Evolutionary conservation across 1,140 invertebrate genomes (phyloP).

Genomic region (Lordiphosa mommai): DNA sequence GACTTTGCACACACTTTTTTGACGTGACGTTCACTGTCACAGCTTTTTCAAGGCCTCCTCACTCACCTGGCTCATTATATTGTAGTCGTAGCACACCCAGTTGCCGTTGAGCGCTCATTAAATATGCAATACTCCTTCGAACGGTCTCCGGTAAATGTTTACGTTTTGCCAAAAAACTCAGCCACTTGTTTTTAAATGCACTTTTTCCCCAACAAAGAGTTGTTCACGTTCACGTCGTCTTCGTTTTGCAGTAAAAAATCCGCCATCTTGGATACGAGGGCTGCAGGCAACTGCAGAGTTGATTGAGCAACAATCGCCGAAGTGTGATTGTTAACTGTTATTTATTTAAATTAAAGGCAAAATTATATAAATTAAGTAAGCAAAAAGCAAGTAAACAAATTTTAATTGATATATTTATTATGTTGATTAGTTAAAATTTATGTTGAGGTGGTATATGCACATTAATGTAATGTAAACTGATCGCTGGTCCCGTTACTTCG

Average conservation of each 20-base stretch:
- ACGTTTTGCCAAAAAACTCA: slow-evolving; percentile 33
- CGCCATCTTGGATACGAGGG: slow-evolving; percentile 41
- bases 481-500: no score
- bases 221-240: slow-evolving; percentile 61
- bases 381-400: no score
- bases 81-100: slow-evolving; percentile 64
- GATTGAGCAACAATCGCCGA: background rate
- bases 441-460: no score
- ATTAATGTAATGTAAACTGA: no score
- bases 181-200: slow-evolving; percentile 74
- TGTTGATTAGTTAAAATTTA: no score
- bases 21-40: slow-evolving; percentile 66
- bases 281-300: background rate
- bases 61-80: slow-evolving; percentile 80
- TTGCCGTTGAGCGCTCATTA: slow-evolving; percentile 76
- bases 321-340: background rate
- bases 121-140: slow-evolving; percentile 61
- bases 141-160: slow-evolving; percentile 56
- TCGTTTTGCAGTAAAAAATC: slow-evolving; percentile 58
- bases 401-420: no score
- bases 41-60: slow-evolving; percentile 77
- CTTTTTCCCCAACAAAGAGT: slow-evolving; percentile 60
- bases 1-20: slow-evolving; percentile 48
- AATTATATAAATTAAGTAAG: no score
- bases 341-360: background rate